A percentile compares a stretch with the other conserved stretches of the same genome.
These are phyloP conservation scores for Fragum fragum DNA, from an alignment of 2,888 invertebrate genomes.

Conservation along the genomic window DNA sequence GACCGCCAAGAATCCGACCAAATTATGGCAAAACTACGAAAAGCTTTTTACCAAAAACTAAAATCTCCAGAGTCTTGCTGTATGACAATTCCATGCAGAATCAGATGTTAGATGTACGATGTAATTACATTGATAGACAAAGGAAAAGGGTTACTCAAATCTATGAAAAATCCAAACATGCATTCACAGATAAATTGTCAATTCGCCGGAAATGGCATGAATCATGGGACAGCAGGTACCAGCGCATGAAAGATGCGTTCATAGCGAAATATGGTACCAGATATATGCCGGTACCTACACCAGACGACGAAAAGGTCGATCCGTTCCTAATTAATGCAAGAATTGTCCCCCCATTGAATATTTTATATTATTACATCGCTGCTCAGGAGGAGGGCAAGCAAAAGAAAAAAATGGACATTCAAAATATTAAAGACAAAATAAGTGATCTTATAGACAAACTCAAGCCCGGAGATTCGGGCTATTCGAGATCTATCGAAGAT, in stretches of 20 bases:
- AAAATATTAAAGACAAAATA: conserved; percentile 7
- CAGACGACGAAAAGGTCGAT: conserved; percentile 48
- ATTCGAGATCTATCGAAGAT: conserved; percentile 68
- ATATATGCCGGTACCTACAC: conserved; percentile 46
- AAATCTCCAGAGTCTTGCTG: conserved; percentile 77
- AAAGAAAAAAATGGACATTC: conserved; percentile 21
- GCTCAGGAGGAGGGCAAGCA: conserved; percentile 27
- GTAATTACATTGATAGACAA: conserved; percentile 66
- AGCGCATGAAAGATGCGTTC: conserved; percentile 54
- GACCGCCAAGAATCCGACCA: conserved; percentile 80
- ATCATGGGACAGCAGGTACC: conserved; percentile 48
- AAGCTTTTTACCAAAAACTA: conserved; percentile 74
- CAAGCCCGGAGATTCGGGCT: conserved; percentile 28
- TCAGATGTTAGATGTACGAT: conserved; percentile 76
- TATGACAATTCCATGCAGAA: conserved; percentile 83
- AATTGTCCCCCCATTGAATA: conserved; percentile 60
- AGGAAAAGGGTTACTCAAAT: conserved; percentile 65
- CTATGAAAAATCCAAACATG: conserved; percentile 55
- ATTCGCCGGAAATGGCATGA: conserved; percentile 66
- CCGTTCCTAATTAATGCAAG: conserved; percentile 58
- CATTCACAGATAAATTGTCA: conserved; percentile 35
- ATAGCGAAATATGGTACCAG: conserved; percentile 52
- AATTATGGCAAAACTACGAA: conserved; percentile 76
- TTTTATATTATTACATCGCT: conserved; percentile 51
- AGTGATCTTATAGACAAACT: conserved; percentile 4